A percentile compares a stretch with the other conserved stretches of the same genome.
Conservation (phyloP, 1,140 invertebrate species). For the Thalassaphorura encarpata region DNA sequence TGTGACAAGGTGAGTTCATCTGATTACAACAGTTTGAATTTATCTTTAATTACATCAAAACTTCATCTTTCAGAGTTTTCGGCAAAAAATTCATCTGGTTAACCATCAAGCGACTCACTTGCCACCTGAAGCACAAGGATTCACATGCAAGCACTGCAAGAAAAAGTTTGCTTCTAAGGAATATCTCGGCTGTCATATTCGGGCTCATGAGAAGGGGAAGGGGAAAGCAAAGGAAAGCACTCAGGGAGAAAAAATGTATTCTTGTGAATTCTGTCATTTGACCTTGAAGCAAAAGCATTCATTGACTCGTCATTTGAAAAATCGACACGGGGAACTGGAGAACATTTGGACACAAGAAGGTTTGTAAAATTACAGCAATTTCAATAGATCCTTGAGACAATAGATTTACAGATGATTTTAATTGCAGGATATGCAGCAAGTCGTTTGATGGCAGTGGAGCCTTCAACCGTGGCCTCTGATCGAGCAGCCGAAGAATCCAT, state of each 20-base stretch:
- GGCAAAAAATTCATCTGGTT: constrained; percentile 18
- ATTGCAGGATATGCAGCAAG: too few relatives aligned
- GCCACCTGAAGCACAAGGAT: constrained; percentile 30
- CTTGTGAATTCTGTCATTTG: constrained; percentile 40
- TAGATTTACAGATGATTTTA: too few relatives aligned
- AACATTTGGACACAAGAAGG: too few relatives aligned
- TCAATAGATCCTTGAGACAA: too few relatives aligned
- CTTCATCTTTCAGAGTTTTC: constrained; percentile 17
- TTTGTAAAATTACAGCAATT: too few relatives aligned
- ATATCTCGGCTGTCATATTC: constrained; percentile 39
- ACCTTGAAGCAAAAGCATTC: constrained; percentile 38
- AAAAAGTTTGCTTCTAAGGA: constrained; percentile 40
- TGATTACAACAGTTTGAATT: constrained; percentile 4
- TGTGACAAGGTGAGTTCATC: constrained; percentile 38
- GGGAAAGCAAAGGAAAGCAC: constrained; percentile 38
- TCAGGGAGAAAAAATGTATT: constrained; percentile 40
- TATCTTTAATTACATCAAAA: background rate
- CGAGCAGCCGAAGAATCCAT: too few relatives aligned
- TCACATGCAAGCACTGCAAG: constrained; percentile 35
- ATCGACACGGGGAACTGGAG: constrained; percentile 36
- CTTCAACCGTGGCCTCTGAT: too few relatives aligned
- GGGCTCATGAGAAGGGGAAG: constrained; percentile 38
- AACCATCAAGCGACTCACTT: constrained; percentile 16
- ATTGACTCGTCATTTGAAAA: constrained; percentile 40
- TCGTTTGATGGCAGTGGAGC: too few relatives aligned